Conservation (phyloP, 1,140 invertebrate species). For the Ceratina calcarata region DNA sequence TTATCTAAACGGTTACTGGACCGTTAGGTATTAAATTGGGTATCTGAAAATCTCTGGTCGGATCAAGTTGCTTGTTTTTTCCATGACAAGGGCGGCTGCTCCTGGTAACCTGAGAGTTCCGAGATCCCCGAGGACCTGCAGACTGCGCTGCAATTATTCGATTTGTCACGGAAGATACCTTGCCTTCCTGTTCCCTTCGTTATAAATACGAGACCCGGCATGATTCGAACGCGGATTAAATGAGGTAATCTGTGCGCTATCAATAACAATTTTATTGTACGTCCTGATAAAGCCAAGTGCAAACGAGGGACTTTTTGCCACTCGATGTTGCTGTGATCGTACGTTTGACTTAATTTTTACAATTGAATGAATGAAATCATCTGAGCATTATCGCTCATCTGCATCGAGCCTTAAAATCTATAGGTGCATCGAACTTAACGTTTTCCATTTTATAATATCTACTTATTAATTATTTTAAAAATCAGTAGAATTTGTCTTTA, state of each 20-base stretch:
- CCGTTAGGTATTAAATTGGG: slow-evolving; percentile 18
- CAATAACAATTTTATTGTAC: too few species aligned
- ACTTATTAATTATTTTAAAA: too few species aligned
- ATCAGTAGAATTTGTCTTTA: too few species aligned
- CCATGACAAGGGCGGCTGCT: neutral
- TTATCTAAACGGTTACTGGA: neutral
- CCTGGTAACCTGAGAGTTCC: slow-evolving; percentile 57
- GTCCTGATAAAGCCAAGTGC: too few species aligned
- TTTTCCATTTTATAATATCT: too few species aligned
- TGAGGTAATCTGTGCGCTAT: neutral
- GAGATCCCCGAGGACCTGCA: slow-evolving; percentile 33
- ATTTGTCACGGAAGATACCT: slow-evolving; percentile 39
- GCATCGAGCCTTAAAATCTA: too few species aligned
- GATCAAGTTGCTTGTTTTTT: slow-evolving; percentile 56
- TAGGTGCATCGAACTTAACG: too few species aligned
- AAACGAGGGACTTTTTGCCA: too few species aligned
- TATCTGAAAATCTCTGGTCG: slow-evolving; percentile 55
- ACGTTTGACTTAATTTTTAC: too few species aligned
- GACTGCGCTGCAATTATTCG: slow-evolving; percentile 53
- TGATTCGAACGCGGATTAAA: slow-evolving; percentile 10
- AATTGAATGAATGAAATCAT: too few species aligned
- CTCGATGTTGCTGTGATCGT: too few species aligned
- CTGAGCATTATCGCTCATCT: too few species aligned
- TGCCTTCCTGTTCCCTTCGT: neutral
- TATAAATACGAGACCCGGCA: neutral